Conservation (phyloP, 2,797 vertebrate species). For the Pitangus sulphuratus region DNA sequence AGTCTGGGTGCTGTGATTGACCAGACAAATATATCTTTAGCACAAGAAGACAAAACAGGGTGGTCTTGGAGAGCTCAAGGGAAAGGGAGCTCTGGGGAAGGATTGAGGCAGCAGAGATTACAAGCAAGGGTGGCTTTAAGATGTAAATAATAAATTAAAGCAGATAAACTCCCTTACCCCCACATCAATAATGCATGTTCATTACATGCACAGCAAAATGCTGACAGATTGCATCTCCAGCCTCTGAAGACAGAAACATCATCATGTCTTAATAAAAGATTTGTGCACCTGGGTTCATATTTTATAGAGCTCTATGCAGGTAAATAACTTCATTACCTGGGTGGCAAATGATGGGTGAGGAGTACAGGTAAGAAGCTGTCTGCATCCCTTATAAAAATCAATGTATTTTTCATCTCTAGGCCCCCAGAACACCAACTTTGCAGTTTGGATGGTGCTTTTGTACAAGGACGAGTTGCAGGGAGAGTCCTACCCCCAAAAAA, state of each 20-base stretch:
- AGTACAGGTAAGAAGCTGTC: neutral
- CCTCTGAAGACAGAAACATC: neutral
- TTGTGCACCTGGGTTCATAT: accelerated
- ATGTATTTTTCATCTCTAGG: neutral
- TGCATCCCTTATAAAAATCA: neutral
- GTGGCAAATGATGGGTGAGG: neutral
- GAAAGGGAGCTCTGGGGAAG: neutral
- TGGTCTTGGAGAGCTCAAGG: neutral
- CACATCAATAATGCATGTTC: neutral
- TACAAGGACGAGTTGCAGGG: neutral
- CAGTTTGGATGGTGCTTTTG: neutral
- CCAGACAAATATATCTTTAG: neutral
- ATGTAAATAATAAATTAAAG: neutral
- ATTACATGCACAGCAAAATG: neutral
- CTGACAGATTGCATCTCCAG: neutral
- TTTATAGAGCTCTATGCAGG: neutral
- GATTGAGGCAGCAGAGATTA: neutral
- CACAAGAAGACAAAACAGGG: neutral
- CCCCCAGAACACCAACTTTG: neutral
- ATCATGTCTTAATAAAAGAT: neutral
- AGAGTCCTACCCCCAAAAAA: neutral
- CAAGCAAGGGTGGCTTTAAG: neutral
- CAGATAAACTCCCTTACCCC: neutral
- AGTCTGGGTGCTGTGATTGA: too few species aligned
- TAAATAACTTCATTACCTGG: neutral